Base-by-base conservation (phyloP, 2,888 invertebrate genomes). In the Vanessa cardui region DNA sequence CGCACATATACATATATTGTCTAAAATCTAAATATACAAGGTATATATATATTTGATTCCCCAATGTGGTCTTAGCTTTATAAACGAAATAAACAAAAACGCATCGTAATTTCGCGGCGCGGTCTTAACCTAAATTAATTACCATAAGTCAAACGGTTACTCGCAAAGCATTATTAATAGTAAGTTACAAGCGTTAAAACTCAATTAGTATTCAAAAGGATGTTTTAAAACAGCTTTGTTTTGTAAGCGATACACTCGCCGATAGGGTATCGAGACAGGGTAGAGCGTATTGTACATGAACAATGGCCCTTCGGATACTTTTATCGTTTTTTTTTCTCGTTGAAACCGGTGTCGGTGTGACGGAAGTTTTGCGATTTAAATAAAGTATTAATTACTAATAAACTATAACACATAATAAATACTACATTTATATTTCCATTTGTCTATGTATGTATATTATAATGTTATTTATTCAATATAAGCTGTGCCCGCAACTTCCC, bases 131-230 rank as follows among this genome's bases (percentile, higher is more conserved):
- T n/a, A 54, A 54, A 54, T 54, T n/a, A 54, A 54, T 56, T 2
- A n/a, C 33, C 33, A 39, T 18, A 33, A 56, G 18, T 39, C 56
- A 39, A 56, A 33, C 8, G 26, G 1, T 4, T 52, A 26, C 26
- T 26, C 26, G 9, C 12, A 18, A 12, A 18, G 12, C 56, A 56
- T 39, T 8, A 39, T n/a, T 39, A 56, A 33, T 39, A 69, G 15
- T 26, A 46, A 26, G 21, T 58, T 39, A 56, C 49, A 62, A 21
- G 46, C 31, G 20, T 62, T 66, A 66, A 70, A 72, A 68, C 60
- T 72, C 68, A 74, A 77, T 81, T 83, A 81, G 80, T 81, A 84
- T 80, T 78, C 82, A 68, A 67, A 73, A 66, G 72, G 50, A 66
- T 64, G 64, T 71, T 72, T 69, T 71, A 65, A 69, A 73, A 71